Evolutionary conservation across 2,797 vertebrate species (phyloP).

Genomic region (Anniella stebbinsi): DNA sequence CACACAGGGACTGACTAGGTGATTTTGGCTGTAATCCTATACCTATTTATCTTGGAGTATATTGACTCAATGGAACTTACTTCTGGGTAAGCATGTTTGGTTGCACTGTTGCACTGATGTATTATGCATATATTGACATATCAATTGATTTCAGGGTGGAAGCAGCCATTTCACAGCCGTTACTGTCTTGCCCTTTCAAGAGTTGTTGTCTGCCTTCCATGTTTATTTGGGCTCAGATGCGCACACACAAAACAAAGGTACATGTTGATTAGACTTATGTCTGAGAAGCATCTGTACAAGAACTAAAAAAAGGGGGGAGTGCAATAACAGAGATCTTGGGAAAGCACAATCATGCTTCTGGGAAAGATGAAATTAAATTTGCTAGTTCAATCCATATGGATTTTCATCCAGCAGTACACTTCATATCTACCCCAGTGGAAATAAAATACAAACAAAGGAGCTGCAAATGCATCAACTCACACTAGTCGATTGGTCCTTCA

Average conservation of each 20-base stretch:
- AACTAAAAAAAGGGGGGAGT: not conserved
- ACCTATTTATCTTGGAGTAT: not conserved
- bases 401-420: conserved; percentile 15
- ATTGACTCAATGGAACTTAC: not conserved
- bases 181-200: not conserved
- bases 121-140: not conserved
- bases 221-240: not conserved
- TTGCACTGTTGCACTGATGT: not conserved
- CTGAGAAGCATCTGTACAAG: not conserved
- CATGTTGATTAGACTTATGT: not conserved
- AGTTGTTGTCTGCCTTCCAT: not conserved
- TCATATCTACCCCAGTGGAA: not conserved
- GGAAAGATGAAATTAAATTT: conserved; percentile 15
- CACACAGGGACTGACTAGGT: not conserved
- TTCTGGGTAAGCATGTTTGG: not conserved
- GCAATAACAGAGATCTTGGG: not conserved
- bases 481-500: conserved; percentile 4
- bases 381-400: not conserved
- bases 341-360: not conserved
- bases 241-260: not conserved
- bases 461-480: not conserved
- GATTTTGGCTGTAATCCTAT: not conserved
- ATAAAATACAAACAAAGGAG: not conserved
- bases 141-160: not conserved
- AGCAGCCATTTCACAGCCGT: not conserved